Evolutionary conservation across 2,113 vertebrate species (phyloP), one percentile per base, ranked within the genome.

Genomic region (Aegithalos caudatus): DNA sequence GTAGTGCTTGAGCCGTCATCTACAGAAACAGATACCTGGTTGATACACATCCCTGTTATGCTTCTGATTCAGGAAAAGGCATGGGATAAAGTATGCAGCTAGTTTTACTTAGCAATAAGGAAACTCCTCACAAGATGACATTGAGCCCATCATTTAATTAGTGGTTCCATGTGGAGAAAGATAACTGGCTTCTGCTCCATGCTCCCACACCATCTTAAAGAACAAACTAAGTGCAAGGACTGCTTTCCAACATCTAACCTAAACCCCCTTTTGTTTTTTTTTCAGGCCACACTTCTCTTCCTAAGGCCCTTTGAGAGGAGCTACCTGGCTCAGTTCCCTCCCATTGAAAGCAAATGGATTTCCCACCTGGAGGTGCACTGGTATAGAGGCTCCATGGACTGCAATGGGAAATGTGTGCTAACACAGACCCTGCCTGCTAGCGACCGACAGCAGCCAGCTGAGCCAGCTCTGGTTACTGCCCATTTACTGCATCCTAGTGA

Each of bases 381-480:
- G 10, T 42, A 62, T 10, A 51, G 40, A 27, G 11, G 23, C 29
- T 0, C 6, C 1, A 17, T 11, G 21, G 48, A 42, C 35, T 18
- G 29, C 0, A 2, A 42, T 3, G 11, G 65, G 50, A 44, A 87
- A 74, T 28, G 3, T 0, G 10, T 47, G 29, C 31, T 9, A 23
- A 58, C 13, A 64, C 7, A 56, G 57, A 71, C 12, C 28, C 4
- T 20, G 45, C 66, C 64, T 88, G 50, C 47, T 47, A 18, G 69
- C 54, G 35, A 40, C 22, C 25, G 38, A 37, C 0, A 56, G 25
- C 31, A 38, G 23, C n/a, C 73, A 70, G 65, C 7, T 56, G 65
- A 73, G 69, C 9, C 54, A 60, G n/a, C 42, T 85, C 45, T 5
- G 3, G 12, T 21, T 69, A 27, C 27, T 20, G 57, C 24, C 37